Conservation (phyloP, 2,797 vertebrate genomes). For the Anas bernieri region DNA sequence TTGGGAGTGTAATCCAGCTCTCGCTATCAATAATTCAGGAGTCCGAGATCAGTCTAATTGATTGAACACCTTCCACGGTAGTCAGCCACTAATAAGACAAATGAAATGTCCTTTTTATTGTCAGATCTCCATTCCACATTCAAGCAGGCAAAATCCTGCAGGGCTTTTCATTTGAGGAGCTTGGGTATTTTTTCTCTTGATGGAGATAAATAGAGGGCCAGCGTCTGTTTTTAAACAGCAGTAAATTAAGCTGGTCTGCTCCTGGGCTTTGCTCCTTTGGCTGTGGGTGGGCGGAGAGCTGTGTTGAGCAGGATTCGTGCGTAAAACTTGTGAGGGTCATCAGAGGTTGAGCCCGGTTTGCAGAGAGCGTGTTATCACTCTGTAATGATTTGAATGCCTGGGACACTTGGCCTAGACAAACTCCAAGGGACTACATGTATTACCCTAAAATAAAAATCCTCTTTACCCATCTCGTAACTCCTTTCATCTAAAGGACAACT, state of each 20-base stretch:
- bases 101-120: constrained; percentile 74
- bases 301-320: neutral
- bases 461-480: neutral
- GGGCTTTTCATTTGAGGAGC: constrained; percentile 62
- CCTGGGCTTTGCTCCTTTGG: constrained; percentile 13
- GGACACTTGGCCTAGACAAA: neutral
- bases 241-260: constrained; percentile 28
- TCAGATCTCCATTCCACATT: constrained; percentile 66
- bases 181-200: constrained; percentile 50
- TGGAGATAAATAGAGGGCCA: constrained; percentile 58
- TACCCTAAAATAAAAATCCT: neutral
- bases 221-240: constrained; percentile 72
- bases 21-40: constrained; percentile 77
- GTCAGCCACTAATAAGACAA: constrained; percentile 81
- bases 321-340: neutral
- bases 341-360: constrained; percentile 1
- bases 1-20: constrained; percentile 78
- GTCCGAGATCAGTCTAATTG: constrained; percentile 70
- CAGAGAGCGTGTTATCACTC: neutral
- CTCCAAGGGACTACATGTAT: neutral
- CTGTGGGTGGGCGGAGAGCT: neutral
- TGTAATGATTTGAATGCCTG: neutral
- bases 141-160: constrained; percentile 59
- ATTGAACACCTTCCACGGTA: constrained; percentile 75
- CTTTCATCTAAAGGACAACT: neutral